Evolutionary conservation across 2,113 vertebrate genomes (phyloP), one percentile per base, ranked within the genome.

Genomic region (Anolis sagrei): DNA sequence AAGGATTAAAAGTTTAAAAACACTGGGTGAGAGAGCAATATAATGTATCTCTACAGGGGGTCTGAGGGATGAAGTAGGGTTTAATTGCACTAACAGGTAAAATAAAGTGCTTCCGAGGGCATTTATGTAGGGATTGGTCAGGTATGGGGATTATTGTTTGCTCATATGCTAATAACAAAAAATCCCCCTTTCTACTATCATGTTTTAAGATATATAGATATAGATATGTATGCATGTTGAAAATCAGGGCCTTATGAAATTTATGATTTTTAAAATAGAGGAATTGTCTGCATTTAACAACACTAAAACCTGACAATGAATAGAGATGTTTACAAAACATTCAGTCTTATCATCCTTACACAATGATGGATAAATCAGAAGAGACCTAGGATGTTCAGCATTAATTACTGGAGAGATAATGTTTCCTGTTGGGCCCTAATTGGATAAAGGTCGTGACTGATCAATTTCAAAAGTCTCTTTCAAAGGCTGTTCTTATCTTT

Each of bases 401-500:
- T n/a, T 27, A 77, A 10, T n/a, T 78, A 75, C 68, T 69, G 72
- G 75, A 29, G 21, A 62, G 64, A 62, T 72, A 51, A 3, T 34
- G n/a, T 64, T 87, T 89, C 81, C 32, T 64, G 85, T 44, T 76
- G 82, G 73, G 64, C 62, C 19, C 34, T 75, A 76, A 84, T n/a
- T 79, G 25, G 0, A 0, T 62, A 51, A 23, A 82, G 54, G 11
- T 84, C 70, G 82, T 80, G 72, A 81, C 16, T 19, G 72, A 58
- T 78, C 58, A 69, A 81, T 81, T 34, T 90, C 51, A 66, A 27
- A 66, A 75, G 75, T 66, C 16, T 78, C 44, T n/a, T 88, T 49
- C 78, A 82, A 83, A 88, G 86, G 34, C 2, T 34, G 48, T 81
- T 78, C 83, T 89, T 82, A 87, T 75, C 69, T 73, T 89, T 68